Evolutionary conservation across 2,797 vertebrate species (phyloP), one percentile per base, ranked within the genome.

Genomic region (Chromobotia macracanthus): DNA sequence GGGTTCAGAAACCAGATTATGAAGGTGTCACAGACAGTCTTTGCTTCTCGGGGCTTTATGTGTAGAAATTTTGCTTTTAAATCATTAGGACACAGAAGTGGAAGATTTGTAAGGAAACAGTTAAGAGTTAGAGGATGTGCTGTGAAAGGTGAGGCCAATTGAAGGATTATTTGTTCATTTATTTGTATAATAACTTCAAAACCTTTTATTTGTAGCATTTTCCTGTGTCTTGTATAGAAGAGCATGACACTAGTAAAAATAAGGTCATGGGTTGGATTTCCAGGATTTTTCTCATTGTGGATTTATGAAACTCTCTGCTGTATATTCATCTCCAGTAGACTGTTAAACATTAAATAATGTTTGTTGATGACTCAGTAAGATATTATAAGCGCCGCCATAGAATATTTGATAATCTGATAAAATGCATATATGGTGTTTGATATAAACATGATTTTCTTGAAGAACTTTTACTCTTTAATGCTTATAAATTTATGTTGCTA

Each of bases 1-100:
- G 44, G 78, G 61, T 77, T 5, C 11, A n/a, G 66, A 71, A 82
- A 64, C 10, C 31, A 44, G 63, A 80, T 72, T 80, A 58, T 5
- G 28, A 23, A 16, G 21, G 67, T 75, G 51, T 66, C 3, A 23
- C 35, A 56, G 55, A 55, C 44, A 71, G 35, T 73, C 71, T 51
- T 51, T 9, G 51, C 46, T n/a, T 51, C 9, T 56, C 50, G 66
- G n/a, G 21, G 7, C 25, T 31, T 50, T 25, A 44, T 61, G 1
- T 60, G 28, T 65, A 58, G 25, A 72, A 15, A 11, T 41, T 38
- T 46, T 53, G 2, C 55, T 77, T 77, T 70, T 35, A 46, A 38
- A 71, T 64, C 13, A 16, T 72, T 80, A 72, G 18, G 38, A 38
- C 31, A 25, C 15, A 79, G 18, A 63, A 10, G 15, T 6, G 5